Conservation (phyloP, 1,140 invertebrate species). For the Gryllus bimaculatus region DNA sequence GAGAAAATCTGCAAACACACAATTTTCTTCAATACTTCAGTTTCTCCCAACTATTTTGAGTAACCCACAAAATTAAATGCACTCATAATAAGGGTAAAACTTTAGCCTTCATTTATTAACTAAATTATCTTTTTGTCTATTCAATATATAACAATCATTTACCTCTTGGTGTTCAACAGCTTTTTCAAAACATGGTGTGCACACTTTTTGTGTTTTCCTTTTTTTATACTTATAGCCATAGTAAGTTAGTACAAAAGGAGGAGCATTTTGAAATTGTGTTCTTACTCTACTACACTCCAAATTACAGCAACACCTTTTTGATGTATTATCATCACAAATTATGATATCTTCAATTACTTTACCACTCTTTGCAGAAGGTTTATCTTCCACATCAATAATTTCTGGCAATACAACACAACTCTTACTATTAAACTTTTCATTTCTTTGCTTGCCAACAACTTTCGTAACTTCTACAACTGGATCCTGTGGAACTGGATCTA, state of each 20-base stretch:
- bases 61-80: too few relatives aligned
- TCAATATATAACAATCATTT: constrained; percentile 11
- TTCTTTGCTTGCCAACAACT: too few relatives aligned
- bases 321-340: background rate
- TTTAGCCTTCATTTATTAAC: background rate
- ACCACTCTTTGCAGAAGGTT: too few relatives aligned
- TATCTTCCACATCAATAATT: too few relatives aligned
- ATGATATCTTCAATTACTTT: background rate
- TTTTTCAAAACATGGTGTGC: constrained; percentile 37
- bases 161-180: constrained; percentile 37
- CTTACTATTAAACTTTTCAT: too few relatives aligned
- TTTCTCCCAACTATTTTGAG: too few relatives aligned
- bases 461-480: too few relatives aligned
- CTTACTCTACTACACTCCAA: constrained; percentile 3
- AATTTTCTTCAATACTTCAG: too few relatives aligned
- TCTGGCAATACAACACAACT: too few relatives aligned
- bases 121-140: background rate
- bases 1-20: too few relatives aligned
- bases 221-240: constrained; percentile 34
- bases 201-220: constrained; percentile 38
- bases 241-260: constrained; percentile 41
- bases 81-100: too few relatives aligned
- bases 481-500: too few relatives aligned
- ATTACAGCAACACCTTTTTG: constrained; percentile 11
- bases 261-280: constrained; percentile 27